Percentiles rank a stretch among this genome's conserved stretches.
Conservation (phyloP, 2,888 invertebrate genomes). For the Platycheirus rosarum region DNA sequence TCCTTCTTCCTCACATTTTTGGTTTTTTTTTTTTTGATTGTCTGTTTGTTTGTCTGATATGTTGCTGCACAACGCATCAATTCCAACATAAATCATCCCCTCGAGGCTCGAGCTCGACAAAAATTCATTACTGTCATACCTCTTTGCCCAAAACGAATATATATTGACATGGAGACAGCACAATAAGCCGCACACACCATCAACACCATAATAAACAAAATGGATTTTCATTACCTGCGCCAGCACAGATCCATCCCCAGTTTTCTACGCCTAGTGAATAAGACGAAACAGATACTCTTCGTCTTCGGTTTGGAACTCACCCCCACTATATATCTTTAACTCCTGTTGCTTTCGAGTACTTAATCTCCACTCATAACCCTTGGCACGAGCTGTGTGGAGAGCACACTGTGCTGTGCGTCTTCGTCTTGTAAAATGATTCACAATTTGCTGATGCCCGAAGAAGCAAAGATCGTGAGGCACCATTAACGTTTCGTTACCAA, state of each 20-base stretch:
- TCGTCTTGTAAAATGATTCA: slow-evolving; percentile 60
- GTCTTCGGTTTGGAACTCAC: slow-evolving; percentile 30
- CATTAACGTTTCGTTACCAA: slow-evolving; percentile 10
- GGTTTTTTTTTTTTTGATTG: slow-evolving; percentile 5
- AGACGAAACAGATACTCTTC: slow-evolving; percentile 16
- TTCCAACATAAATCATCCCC: slow-evolving; percentile 71
- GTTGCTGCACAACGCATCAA: slow-evolving; percentile 41
- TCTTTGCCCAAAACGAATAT: too few relatives aligned
- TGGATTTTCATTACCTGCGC: slow-evolving; percentile 57
- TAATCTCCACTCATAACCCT: slow-evolving; percentile 30
- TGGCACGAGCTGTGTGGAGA: slow-evolving; percentile 66
- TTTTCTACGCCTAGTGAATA: slow-evolving; percentile 54
- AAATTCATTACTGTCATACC: slow-evolving; percentile 49
- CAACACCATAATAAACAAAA: slow-evolving; percentile 69
- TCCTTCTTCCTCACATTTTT: not conserved
- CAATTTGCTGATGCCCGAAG: slow-evolving; percentile 10
- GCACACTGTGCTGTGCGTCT: slow-evolving; percentile 11
- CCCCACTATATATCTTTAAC: slow-evolving; percentile 30
- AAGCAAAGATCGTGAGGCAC: slow-evolving; percentile 25
- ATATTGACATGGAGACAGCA: slow-evolving; percentile 16
- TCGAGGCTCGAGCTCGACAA: too few relatives aligned
- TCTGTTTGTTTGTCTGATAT: slow-evolving; percentile 37
- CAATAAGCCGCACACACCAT: slow-evolving; percentile 63
- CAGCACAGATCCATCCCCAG: not conserved
- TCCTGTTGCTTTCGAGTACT: slow-evolving; percentile 7